Evolutionary conservation across 2,113 vertebrate species (phyloP).

Genomic region (Podarcis cretensis): DNA sequence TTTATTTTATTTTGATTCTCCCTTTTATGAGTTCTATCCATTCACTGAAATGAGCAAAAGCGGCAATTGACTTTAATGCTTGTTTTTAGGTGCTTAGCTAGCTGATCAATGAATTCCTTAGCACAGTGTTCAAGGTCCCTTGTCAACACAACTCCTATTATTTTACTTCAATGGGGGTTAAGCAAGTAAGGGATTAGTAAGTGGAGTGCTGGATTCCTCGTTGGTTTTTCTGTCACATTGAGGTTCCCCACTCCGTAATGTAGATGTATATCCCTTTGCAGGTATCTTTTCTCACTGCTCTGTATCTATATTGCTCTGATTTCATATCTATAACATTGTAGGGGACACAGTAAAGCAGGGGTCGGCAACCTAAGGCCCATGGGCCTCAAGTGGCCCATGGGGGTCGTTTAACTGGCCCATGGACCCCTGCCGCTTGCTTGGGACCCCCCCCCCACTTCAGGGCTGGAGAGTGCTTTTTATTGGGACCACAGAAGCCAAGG

Average conservation of each 20-base stretch:
- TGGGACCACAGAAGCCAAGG: too few relatives aligned
- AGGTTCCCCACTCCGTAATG: background rate
- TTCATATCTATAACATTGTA: too few relatives aligned
- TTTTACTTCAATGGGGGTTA: background rate
- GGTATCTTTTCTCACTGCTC: too few relatives aligned
- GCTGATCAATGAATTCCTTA: background rate
- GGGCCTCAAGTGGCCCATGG: too few relatives aligned
- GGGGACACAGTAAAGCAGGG: too few relatives aligned
- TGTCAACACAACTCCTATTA: background rate
- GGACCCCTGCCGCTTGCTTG: too few relatives aligned
- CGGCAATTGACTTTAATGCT: conserved; percentile 2
- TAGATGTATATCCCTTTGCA: too few relatives aligned
- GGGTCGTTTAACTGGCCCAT: too few relatives aligned
- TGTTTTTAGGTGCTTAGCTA: background rate
- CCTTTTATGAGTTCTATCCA: background rate
- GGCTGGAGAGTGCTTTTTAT: too few relatives aligned
- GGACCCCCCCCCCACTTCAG: too few relatives aligned
- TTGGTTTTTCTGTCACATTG: background rate
- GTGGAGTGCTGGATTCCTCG: background rate
- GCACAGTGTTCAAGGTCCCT: background rate
- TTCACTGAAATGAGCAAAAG: background rate
- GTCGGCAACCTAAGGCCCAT: too few relatives aligned
- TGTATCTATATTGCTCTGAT: too few relatives aligned
- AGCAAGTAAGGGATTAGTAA: background rate
- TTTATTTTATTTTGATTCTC: conserved; percentile 26